Conservation (phyloP, 2,797 vertebrate species). For the Zalophus californianus region DNA sequence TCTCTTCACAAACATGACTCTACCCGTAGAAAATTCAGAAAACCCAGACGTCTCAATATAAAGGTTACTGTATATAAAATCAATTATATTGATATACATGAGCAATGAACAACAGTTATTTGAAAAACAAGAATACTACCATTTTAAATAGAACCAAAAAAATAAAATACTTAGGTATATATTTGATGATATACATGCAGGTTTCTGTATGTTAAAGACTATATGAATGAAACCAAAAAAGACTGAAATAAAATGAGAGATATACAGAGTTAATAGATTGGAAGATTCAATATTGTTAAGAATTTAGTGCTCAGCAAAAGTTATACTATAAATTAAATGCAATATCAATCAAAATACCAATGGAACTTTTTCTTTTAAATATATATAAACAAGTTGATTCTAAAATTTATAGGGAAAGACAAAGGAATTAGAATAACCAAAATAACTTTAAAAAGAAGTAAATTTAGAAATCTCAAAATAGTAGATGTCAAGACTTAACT, state of each 20-base stretch:
- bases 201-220: neutral
- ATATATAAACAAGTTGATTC: neutral
- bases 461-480: neutral
- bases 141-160: neutral
- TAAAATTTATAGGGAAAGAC: neutral
- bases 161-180: neutral
- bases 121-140: neutral
- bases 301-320: neutral
- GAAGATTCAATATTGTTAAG: neutral
- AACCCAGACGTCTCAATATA: neutral
- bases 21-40: neutral
- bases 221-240: neutral
- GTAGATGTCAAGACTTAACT: neutral
- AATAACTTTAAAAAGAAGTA: neutral
- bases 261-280: neutral
- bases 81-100: neutral
- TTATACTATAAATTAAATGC: slow-evolving; percentile 12
- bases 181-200: neutral
- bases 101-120: neutral
- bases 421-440: neutral
- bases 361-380: neutral
- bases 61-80: neutral
- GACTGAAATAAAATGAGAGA: neutral
- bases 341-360: neutral
- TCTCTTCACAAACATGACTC: neutral